Evolutionary conservation across 2,113 vertebrate genomes (phyloP).

Genomic region (Otocyon megalotis): DNA sequence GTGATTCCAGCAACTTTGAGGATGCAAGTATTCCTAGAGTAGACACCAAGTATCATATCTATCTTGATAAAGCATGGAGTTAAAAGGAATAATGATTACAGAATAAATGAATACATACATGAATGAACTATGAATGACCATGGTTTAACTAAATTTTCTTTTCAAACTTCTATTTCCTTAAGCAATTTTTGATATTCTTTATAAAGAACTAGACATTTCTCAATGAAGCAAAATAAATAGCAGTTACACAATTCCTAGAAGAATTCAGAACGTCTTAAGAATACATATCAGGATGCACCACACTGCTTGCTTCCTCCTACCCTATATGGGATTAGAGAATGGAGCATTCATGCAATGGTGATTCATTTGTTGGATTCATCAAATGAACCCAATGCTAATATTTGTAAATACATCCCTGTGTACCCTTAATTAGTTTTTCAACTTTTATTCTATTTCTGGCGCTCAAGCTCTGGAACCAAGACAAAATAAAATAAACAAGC

Average conservation of each 20-base stretch:
- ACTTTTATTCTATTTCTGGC: not conserved
- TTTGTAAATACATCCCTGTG: not conserved
- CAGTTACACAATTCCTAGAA: not conserved
- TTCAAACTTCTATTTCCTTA: not conserved
- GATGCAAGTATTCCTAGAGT: not conserved
- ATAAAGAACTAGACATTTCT: not conserved
- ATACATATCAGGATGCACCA: not conserved
- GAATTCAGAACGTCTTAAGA: not conserved
- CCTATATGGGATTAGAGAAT: not conserved
- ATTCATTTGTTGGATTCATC: not conserved
- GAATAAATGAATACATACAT: not conserved
- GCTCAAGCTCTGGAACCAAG: not conserved
- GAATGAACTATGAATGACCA: not conserved
- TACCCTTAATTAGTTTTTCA: not conserved
- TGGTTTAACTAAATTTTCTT: not conserved
- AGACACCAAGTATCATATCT: not conserved
- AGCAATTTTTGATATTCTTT: not conserved
- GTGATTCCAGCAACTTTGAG: not conserved
- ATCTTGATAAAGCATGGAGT: not conserved
- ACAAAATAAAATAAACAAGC: not conserved
- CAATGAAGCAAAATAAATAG: not conserved
- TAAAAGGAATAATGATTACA: constrained; percentile 1
- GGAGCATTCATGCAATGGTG: rapidly evolving
- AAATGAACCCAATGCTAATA: not conserved
- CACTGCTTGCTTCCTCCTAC: not conserved